Evolutionary conservation across 2,888 invertebrate species (phyloP).

Genomic region (Sepioteuthis lessoniana): DNA sequence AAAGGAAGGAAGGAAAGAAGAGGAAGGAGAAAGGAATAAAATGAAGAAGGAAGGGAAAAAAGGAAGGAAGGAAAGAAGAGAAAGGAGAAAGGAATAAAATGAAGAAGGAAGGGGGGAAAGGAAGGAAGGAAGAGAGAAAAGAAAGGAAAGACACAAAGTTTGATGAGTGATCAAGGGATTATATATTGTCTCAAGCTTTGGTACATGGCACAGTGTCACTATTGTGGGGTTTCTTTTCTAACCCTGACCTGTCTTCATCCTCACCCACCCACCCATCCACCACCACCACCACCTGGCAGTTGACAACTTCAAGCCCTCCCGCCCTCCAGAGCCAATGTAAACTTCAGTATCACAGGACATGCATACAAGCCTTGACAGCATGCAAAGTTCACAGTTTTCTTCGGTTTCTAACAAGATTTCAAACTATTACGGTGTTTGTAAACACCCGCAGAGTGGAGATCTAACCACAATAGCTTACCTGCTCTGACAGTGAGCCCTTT

Average conservation of each 20-base stretch:
- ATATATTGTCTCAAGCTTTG: neutral
- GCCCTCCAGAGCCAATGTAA: neutral
- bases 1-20: neutral
- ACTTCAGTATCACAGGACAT: neutral
- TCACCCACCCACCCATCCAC: neutral
- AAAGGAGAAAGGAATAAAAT: too few species aligned
- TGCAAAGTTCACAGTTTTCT: neutral
- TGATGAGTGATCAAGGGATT: neutral
- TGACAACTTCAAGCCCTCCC: neutral
- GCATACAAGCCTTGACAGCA: neutral
- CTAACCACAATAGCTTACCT: neutral
- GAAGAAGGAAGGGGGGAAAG: too few species aligned
- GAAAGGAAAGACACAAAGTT: neutral
- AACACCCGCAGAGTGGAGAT: neutral
- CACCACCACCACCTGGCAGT: too few species aligned
- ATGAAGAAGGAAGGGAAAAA: neutral
- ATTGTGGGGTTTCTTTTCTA: neutral
- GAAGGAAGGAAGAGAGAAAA: neutral
- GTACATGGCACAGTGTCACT: neutral
- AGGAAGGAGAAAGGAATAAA: neutral
- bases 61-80: neutral
- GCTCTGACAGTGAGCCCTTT: neutral
- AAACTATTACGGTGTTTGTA: neutral
- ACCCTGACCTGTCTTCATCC: neutral
- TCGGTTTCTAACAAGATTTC: neutral